These are phyloP conservation scores for Urechis unicinctus DNA, from an alignment of 2,888 invertebrate species.

Conservation along the genomic window DNA sequence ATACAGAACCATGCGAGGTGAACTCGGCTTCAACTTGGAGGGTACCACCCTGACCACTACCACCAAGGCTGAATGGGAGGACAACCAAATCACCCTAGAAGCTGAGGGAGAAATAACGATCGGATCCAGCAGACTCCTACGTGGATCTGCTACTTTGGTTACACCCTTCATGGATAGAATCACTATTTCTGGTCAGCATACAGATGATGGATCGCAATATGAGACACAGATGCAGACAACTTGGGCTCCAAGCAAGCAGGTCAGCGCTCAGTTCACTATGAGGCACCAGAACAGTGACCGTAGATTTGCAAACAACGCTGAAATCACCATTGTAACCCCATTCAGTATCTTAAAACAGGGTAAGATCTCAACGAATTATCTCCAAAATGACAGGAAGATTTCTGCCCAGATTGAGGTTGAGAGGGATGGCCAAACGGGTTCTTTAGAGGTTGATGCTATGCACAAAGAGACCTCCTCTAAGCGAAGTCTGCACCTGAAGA, in stretches of 20 bases:
- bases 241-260: conserved; percentile 11
- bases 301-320: conserved; percentile 12
- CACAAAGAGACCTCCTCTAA: background rate
- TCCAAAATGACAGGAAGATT: conserved; percentile 6
- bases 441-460: conserved; percentile 4
- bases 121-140: conserved; percentile 1
- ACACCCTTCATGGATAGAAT: conserved; percentile 17
- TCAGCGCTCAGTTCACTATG: conserved; percentile 8
- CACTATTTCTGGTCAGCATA: conserved; percentile 1
- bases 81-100: conserved; percentile 2
- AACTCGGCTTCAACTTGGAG: conserved; percentile 10
- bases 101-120: conserved; percentile 4
- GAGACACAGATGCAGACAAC: conserved; percentile 7
- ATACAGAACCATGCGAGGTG: conserved; percentile 3
- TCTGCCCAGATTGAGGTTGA: conserved; percentile 8
- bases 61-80: conserved; percentile 6
- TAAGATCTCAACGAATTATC: conserved; percentile 13
- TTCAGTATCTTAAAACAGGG: conserved; percentile 2
- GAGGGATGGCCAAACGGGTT: background rate
- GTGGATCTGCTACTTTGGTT: conserved; percentile 8
- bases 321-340: conserved; percentile 13
- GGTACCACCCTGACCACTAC: conserved; percentile 6
- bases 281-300: conserved; percentile 6
- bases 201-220: conserved; percentile 5
- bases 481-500: background rate